A percentile compares a stretch with the other conserved stretches of the same genome.
phyloP scores from a whole-genome alignment of 2,888 invertebrate species.

The Aphodius granarius region DNA sequence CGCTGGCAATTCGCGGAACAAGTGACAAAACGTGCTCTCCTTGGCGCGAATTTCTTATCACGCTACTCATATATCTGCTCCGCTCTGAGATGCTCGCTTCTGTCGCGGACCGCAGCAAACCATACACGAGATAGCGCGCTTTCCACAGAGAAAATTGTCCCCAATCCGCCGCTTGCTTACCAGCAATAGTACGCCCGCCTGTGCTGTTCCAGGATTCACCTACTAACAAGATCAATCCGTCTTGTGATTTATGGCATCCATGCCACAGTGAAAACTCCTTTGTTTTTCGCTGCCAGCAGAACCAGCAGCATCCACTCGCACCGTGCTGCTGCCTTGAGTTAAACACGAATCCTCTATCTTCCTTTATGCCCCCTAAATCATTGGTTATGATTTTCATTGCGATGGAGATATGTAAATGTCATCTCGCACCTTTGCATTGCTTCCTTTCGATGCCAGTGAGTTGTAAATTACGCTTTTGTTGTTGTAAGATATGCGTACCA shows the following conservation, averaged over 20 bases:
- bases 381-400: not conserved
- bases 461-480: too few relatives aligned
- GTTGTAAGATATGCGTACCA: too few relatives aligned
- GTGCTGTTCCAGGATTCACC: conserved; percentile 38
- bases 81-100: conserved; percentile 13
- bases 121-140: not conserved
- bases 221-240: conserved; percentile 45
- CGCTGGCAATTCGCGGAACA: conserved; percentile 17
- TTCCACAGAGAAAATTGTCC: conserved; percentile 34
- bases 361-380: not conserved
- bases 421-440: not conserved
- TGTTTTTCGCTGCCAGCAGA: conserved; percentile 26
- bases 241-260: conserved; percentile 42
- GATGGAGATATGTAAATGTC: not conserved
- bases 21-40: conserved; percentile 5
- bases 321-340: not conserved
- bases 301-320: conserved; percentile 19
- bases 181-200: conserved; percentile 1
- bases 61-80: conserved; percentile 32
- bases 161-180: conserved; percentile 37
- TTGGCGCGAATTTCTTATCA: conserved; percentile 28
- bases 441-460: not conserved
- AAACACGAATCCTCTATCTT: not conserved
- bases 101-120: not conserved
- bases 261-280: conserved; percentile 15